Evolutionary conservation across 2,888 invertebrate species (phyloP).

Genomic region (Lepeophtheirus nordmannii): DNA sequence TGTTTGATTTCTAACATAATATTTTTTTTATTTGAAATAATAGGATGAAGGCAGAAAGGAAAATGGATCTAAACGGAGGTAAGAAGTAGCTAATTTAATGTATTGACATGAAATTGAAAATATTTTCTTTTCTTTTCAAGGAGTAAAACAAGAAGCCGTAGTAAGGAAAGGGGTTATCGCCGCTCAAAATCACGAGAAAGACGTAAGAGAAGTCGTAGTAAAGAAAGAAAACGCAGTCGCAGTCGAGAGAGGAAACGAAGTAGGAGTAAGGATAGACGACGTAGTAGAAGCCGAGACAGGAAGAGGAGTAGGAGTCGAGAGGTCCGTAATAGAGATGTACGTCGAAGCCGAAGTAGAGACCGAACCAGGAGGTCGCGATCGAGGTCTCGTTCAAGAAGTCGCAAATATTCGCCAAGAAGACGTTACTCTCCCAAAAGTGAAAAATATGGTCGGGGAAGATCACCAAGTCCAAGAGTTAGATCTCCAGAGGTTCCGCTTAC

Average conservation of each 20-base stretch:
- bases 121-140: slow-evolving; percentile 11
- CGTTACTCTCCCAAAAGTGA: neutral
- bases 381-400: slow-evolving; percentile 24
- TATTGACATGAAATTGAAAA: slow-evolving; percentile 27
- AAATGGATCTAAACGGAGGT: slow-evolving; percentile 26
- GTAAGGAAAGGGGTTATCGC: slow-evolving; percentile 27
- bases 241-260: slow-evolving; percentile 32
- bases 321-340: slow-evolving; percentile 28
- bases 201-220: slow-evolving; percentile 28
- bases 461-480: slow-evolving; percentile 27
- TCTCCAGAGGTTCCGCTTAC: slow-evolving; percentile 54
- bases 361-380: slow-evolving; percentile 29
- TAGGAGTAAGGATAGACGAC: slow-evolving; percentile 22
- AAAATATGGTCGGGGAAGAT: slow-evolving; percentile 26
- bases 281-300: slow-evolving; percentile 27
- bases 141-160: slow-evolving; percentile 29
- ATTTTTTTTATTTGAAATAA: neutral
- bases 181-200: slow-evolving; percentile 28
- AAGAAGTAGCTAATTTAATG: slow-evolving; percentile 27
- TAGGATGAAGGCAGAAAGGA: slow-evolving; percentile 30
- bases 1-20: neutral
- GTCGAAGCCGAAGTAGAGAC: slow-evolving; percentile 29
- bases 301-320: slow-evolving; percentile 28
- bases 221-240: slow-evolving; percentile 30
- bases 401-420: slow-evolving; percentile 20